Evolutionary conservation across 1,140 invertebrate species (phyloP).

Genomic region (Drosophila littoralis): DNA sequence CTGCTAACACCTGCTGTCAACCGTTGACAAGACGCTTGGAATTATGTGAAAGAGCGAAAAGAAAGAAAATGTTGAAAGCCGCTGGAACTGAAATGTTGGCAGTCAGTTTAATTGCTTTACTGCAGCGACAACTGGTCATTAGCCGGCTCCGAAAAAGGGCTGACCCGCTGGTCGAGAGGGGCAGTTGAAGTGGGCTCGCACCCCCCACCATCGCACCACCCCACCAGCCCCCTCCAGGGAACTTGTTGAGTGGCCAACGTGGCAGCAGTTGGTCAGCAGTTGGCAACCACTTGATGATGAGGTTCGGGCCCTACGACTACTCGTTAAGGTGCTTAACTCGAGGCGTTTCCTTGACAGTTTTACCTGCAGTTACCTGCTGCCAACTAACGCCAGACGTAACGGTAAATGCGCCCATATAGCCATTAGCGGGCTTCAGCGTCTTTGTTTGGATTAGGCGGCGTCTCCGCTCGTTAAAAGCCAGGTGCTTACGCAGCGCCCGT

Average conservation of each 20-base stretch:
- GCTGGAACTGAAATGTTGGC: constrained; percentile 45
- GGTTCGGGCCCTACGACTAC: constrained; percentile 11
- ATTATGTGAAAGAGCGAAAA: constrained; percentile 49
- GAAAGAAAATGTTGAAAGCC: constrained; percentile 48
- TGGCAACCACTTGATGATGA: constrained; percentile 16
- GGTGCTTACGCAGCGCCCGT: constrained; percentile 1
- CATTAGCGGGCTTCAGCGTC: constrained; percentile 62
- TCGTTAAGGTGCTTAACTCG: constrained; percentile 76
- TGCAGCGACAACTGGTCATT: constrained; percentile 65
- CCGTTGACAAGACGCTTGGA: constrained; percentile 8
- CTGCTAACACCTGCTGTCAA: constrained; percentile 11
- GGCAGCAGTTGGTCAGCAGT: constrained; percentile 24
- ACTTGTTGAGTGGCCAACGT: constrained; percentile 66
- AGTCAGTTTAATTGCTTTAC: constrained; percentile 70
- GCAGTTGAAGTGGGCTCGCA: not conserved
- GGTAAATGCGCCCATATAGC: constrained; percentile 7
- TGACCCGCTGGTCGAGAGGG: not conserved
- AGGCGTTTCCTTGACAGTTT: constrained; percentile 59
- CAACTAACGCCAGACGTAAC: constrained; percentile 16
- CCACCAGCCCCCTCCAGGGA: not conserved
- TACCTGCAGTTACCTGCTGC: constrained; percentile 1
- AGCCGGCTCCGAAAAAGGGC: constrained; percentile 17
- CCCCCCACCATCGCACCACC: too few species aligned
- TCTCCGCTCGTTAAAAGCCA: constrained; percentile 1
- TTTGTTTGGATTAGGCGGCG: constrained; percentile 38